phyloP scores from a whole-genome alignment of 2,113 vertebrate genomes.

The Illadopsis cleaveri region DNA sequence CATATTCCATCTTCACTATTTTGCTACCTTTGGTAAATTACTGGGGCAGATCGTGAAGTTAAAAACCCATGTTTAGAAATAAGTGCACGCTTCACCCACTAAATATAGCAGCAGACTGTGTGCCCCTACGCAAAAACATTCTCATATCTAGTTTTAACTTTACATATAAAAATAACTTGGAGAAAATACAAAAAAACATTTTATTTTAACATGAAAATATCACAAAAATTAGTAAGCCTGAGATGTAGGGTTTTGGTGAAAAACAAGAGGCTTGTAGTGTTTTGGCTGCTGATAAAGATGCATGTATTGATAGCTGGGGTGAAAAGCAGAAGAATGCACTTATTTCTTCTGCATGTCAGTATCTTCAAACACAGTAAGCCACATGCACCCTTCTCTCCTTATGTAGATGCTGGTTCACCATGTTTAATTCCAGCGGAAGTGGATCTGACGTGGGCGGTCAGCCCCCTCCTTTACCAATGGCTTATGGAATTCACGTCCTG shows the following conservation, averaged over 20 bases:
- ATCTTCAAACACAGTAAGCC: constrained; percentile 81
- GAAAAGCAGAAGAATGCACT: constrained; percentile 88
- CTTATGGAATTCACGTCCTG: constrained; percentile 98
- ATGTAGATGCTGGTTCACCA: constrained; percentile 69
- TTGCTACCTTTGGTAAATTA: constrained; percentile 98
- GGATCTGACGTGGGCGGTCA: constrained; percentile 96
- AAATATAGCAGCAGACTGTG: constrained; percentile 90
- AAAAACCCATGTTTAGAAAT: constrained; percentile 93
- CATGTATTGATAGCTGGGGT: constrained; percentile 90
- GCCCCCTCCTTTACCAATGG: constrained; percentile 98
- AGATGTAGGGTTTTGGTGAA: constrained; percentile 98
- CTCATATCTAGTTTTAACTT: constrained; percentile 95
- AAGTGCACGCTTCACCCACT: constrained; percentile 92
- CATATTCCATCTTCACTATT: constrained; percentile 89
- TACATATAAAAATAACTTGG: constrained; percentile 99
- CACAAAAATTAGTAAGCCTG: constrained; percentile 98
- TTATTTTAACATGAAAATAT: constrained; percentile 98
- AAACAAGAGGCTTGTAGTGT: constrained; percentile 97
- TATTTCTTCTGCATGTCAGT: constrained; percentile 84
- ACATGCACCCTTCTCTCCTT: constrained; percentile 82
- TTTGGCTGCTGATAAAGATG: constrained; percentile 98
- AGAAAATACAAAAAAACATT: constrained; percentile 96
- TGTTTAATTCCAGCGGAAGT: constrained; percentile 97
- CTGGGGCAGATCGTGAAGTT: constrained; percentile 89
- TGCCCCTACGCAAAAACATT: constrained; percentile 93